A percentile compares a stretch with the other conserved stretches of the same genome.
Evolutionary conservation across 2,888 invertebrate genomes (phyloP).

Genomic region (Busseola fusca): DNA sequence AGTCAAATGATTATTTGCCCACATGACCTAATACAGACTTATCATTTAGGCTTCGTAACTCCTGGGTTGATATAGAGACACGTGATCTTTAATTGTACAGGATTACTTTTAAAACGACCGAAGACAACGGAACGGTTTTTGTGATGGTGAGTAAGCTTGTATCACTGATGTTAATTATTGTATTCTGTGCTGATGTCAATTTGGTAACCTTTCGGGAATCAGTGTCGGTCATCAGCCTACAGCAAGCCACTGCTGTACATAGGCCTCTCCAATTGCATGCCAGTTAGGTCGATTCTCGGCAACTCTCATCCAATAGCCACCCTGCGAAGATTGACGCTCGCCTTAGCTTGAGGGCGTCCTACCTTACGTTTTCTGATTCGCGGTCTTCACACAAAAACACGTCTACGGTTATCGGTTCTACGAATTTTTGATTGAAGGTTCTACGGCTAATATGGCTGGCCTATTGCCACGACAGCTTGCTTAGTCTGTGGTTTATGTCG

Average conservation of each 20-base stretch:
- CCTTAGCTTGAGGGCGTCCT: not conserved
- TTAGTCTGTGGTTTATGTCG: not conserved
- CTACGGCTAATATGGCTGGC: not conserved
- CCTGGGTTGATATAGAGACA: not conserved
- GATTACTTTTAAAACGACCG: conserved; percentile 3
- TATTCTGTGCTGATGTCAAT: conserved; percentile 4
- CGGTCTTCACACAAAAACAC: not conserved
- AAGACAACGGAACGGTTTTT: not conserved
- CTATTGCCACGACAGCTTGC: not conserved
- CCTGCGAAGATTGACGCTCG: not conserved
- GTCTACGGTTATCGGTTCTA: not conserved
- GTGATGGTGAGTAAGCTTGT: conserved; percentile 19
- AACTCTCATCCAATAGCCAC: not conserved
- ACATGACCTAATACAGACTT: not conserved
- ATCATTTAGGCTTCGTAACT: not conserved
- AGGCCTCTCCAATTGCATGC: not conserved
- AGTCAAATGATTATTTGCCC: no score
- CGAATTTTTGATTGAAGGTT: no score
- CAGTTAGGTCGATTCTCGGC: not conserved
- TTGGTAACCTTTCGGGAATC: conserved; percentile 25
- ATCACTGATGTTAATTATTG: conserved; percentile 7
- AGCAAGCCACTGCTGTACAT: not conserved
- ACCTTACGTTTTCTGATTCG: not conserved
- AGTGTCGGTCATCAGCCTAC: not conserved
- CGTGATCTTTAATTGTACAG: not conserved